Base-by-base conservation (phyloP, 2,113 vertebrate genomes). In the Piliocolobus tephrosceles region DNA sequence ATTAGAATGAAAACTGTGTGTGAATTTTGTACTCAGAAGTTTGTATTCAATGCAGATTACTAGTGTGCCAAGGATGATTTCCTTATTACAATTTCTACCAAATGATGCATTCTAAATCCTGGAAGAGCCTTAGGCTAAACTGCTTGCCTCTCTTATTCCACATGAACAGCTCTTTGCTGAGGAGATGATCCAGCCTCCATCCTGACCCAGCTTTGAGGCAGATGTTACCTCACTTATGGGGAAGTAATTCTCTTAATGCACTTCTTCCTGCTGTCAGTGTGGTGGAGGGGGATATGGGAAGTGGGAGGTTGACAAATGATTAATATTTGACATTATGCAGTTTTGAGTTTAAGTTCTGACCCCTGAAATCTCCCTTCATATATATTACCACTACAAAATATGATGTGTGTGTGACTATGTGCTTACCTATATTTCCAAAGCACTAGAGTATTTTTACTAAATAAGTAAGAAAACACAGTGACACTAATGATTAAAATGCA, bases 161-260 rank as follows among this genome's bases (percentile, higher is more conserved):
- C 66, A 87, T 12, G 82, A 96, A 61, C 43, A 20, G 47, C 68
- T 68, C 79, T 89, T 64, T 83, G 78, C 72, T 57, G 1, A 85
- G 61, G 87, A 95, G 47, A 88, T 6, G 61, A 30, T 55, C 61
- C 85, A 92, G 85, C 78, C 58, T 92, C 30, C 64, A 76, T 50
- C 32, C 50, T 91, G 43, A 25, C 23, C 18, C 95, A 97, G 91
- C 84, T 96, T 97, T 90, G 81, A 96, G 90, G 86, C 98, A 98
- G 97, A 98, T 98, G 98, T 97, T 97, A 47, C 92, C 88, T 97
- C 82, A 84, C 96, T 94, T 95, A 80, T 47, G 86, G 55, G 81
- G 85, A 96, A 95, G 83, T 55, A 40, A 96, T 97, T 97, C 55
- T 95, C 81, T 90, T 94, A 88, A 95, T 88, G 88, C 84, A 79